Evolutionary conservation across 2,797 vertebrate species (phyloP), one percentile per base, ranked within the genome.

Genomic region (Cheirogaleus major): DNA sequence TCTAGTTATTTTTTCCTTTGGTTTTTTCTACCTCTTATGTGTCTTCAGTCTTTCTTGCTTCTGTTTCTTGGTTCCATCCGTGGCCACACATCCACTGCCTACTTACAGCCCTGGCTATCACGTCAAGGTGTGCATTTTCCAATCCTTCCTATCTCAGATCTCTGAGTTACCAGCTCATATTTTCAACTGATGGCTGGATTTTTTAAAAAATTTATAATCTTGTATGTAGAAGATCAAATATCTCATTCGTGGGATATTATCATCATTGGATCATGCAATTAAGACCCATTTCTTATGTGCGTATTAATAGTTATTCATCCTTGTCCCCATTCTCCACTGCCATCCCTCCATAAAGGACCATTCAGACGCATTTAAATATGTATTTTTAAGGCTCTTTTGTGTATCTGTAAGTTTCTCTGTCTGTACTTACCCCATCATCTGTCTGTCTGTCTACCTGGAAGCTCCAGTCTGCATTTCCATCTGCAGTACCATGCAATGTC

Each of bases 161-260:
- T 48, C 45, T 88, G 27, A 88, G 38, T 55, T 85, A 30, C 45
- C 11, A 55, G 27, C 10, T 91, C 11, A 4, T 45, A 30, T 79
- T 92, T 95, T 59, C 43, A 35, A 79, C 45, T 89, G n/a, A 22
- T 88, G 50, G 7, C 52, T 78, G 13, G 1, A 57, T n/a, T 41
- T 90, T 76, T 88, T 75, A 72, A 35, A 10, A 7, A 55, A 48
- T 75, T 76, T 87, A 73, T 63, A 88, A 65, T 63, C 12, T 84
- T 88, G 38, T 7, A 3, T 87, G 1, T 48, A 32, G 30, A 87
- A 7, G 25, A 35, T 30, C n/a, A 14, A 81, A 5, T 85, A 30
- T 76, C 18, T 93, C 55, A 48, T n/a, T 89, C n/a, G 32, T 61
- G 45, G 30, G 38, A 22, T 23, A 13, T 80, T 41, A 9, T 83